These are phyloP conservation scores for Leptinotarsa haldemani DNA, from an alignment of 2,888 invertebrate species.

Conservation along the genomic window DNA sequence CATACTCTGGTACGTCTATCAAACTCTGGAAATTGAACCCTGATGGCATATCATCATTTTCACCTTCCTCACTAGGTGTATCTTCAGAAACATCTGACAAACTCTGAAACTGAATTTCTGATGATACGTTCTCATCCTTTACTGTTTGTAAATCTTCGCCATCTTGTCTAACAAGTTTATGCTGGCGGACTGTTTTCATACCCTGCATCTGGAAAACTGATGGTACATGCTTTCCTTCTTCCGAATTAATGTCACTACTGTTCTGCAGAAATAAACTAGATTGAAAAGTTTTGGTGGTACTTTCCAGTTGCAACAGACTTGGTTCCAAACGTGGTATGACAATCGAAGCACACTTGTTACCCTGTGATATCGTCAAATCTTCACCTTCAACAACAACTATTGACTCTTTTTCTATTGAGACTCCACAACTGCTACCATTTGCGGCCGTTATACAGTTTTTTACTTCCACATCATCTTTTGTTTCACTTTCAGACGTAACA, in stretches of 20 bases:
- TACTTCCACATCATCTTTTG: too few species aligned
- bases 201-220: neutral
- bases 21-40: conserved; percentile 27
- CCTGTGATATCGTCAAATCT: too few species aligned
- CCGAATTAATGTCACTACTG: neutral
- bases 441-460: too few species aligned
- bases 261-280: too few species aligned
- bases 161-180: neutral
- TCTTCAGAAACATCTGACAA: neutral
- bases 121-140: neutral
- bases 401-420: too few species aligned
- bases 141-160: neutral
- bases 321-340: too few species aligned
- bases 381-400: too few species aligned
- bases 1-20: conserved; percentile 42
- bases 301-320: too few species aligned
- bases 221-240: neutral
- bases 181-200: neutral
- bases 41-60: conserved; percentile 5
- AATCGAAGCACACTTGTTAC: too few species aligned
- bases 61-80: conserved; percentile 10
- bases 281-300: too few species aligned
- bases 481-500: too few species aligned
- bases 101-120: neutral
- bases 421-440: too few species aligned